Conservation (phyloP, 2,797 vertebrate genomes). For the Scolopax rusticola region DNA sequence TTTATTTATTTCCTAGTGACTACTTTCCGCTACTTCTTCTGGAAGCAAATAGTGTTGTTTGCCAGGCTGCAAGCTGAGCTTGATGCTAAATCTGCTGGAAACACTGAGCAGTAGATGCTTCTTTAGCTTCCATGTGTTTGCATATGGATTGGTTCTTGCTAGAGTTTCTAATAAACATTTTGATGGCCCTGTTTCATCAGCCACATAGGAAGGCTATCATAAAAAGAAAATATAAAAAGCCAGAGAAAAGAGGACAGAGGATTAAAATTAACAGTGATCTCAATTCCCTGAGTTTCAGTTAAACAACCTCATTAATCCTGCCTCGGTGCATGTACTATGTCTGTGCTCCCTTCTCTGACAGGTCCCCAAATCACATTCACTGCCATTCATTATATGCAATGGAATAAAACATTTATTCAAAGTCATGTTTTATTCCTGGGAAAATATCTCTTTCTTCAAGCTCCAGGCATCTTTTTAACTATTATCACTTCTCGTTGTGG, state of each 20-base stretch:
- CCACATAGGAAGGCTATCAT: not conserved
- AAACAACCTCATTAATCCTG: slow-evolving; percentile 48
- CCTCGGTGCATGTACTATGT: slow-evolving; percentile 26
- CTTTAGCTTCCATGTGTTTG: not conserved
- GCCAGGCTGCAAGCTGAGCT: not conserved
- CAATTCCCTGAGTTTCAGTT: slow-evolving; percentile 38
- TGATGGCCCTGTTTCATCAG: not conserved
- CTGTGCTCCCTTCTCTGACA: slow-evolving; percentile 32
- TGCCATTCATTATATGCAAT: slow-evolving; percentile 57
- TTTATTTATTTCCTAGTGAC: slow-evolving; percentile 10
- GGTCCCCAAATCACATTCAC: slow-evolving; percentile 61
- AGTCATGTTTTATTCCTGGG: slow-evolving; percentile 70
- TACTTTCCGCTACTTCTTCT: not conserved
- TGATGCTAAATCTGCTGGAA: slow-evolving; percentile 33
- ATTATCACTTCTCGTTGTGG: not conserved
- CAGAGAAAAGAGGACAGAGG: not conserved
- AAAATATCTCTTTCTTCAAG: slow-evolving; percentile 62
- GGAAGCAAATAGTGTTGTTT: slow-evolving; percentile 7
- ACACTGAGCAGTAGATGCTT: not conserved
- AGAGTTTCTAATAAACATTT: not conserved
- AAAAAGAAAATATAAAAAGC: not conserved
- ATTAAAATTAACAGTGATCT: slow-evolving; percentile 29
- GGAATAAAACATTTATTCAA: slow-evolving; percentile 67
- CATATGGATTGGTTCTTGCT: not conserved
- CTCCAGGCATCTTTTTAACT: slow-evolving; percentile 22